These are phyloP conservation scores for Acanthosepion lycidas DNA, from an alignment of 2,888 invertebrate genomes.

Conservation along the genomic window DNA sequence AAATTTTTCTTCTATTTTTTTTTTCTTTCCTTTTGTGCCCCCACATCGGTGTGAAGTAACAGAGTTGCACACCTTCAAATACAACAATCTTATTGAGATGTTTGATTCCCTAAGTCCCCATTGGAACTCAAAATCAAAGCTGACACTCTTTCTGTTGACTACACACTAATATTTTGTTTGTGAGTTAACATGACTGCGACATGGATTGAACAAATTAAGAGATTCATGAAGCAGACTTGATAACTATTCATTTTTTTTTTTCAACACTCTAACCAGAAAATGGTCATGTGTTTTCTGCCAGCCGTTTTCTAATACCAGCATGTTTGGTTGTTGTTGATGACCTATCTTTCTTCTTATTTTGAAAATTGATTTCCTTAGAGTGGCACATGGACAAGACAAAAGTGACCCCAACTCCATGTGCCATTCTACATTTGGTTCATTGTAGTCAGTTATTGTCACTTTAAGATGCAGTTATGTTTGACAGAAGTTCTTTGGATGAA, in stretches of 20 bases:
- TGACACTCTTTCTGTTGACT: background rate
- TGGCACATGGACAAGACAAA: background rate
- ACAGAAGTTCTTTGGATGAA: background rate
- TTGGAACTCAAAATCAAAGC: background rate
- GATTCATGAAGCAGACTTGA: background rate
- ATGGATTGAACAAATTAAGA: conserved; percentile 10
- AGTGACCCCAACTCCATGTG: background rate
- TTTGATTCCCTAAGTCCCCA: conserved; percentile 33
- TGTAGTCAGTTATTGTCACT: background rate
- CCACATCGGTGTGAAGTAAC: background rate
- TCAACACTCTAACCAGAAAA: background rate
- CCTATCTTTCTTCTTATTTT: background rate
- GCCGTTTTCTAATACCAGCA: background rate
- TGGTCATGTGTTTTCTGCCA: background rate
- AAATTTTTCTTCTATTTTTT: background rate
- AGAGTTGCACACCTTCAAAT: background rate
- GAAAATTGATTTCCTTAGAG: background rate
- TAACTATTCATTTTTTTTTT: background rate
- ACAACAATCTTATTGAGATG: background rate
- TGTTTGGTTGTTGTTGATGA: background rate
- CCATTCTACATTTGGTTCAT: background rate
- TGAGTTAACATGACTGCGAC: background rate
- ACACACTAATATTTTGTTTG: background rate
- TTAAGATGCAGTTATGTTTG: conserved; percentile 33
- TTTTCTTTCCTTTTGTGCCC: background rate